These are phyloP conservation scores for Aptenodytes patagonicus DNA, from an alignment of 2,113 vertebrate species.

Conservation along the genomic window DNA sequence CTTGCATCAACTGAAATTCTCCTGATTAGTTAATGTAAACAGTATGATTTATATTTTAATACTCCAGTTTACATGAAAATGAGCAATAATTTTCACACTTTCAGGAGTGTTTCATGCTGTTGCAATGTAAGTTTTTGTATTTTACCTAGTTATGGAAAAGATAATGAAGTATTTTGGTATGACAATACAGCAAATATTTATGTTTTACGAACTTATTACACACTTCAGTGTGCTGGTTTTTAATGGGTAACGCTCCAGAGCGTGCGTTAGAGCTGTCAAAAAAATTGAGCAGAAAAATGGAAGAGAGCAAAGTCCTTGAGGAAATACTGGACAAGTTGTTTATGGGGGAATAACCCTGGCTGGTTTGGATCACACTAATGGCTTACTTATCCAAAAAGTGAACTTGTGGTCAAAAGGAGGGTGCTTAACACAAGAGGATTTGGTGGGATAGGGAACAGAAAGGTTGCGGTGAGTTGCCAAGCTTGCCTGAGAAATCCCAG, in stretches of 20 bases:
- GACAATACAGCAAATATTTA: neutral
- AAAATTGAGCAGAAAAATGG: neutral
- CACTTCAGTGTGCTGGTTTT: neutral
- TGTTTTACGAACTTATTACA: neutral
- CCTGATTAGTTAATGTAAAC: slow-evolving; percentile 1
- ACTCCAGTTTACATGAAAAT: neutral
- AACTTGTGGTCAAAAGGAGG: neutral
- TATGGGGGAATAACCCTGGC: neutral
- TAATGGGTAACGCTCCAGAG: neutral
- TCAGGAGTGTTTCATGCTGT: neutral
- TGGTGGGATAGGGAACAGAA: neutral
- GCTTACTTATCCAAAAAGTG: neutral
- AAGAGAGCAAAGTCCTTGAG: slow-evolving; percentile 22
- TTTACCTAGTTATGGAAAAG: neutral
- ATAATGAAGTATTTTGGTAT: neutral
- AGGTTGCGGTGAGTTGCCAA: neutral
- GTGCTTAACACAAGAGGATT: accelerated
- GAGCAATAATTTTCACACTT: slow-evolving; percentile 11
- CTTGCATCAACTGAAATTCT: neutral
- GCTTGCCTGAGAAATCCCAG: neutral
- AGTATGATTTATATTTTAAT: slow-evolving; percentile 22
- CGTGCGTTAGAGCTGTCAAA: neutral
- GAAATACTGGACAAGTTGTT: neutral
- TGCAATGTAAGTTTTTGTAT: neutral
- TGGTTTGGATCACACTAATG: neutral